Base-by-base conservation (phyloP, 2,888 invertebrate species). In the Trissolcus japonicus region DNA sequence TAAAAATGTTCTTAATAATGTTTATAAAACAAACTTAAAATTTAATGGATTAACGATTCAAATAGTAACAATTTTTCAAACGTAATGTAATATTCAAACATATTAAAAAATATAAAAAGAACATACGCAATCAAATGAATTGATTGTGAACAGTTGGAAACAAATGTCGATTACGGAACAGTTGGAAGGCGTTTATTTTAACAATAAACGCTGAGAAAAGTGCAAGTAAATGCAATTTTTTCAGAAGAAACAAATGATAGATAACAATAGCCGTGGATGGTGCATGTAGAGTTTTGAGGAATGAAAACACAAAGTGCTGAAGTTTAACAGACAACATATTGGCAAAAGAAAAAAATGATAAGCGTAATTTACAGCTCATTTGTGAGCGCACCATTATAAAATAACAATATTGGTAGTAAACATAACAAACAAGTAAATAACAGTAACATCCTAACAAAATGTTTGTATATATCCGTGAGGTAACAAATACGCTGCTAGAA, bases 201-300 rank as follows among this genome's bases (percentile, higher is more conserved):
- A 83, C 80, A 81, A 80, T 79, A 80, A 61, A 79, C 80, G 82
- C 81, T 79, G 77, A 80, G 72, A 83, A 81, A 74, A 78, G 53
- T 80, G 81, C 79, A 80, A 80, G 79, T 71, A 54, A 63, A 80
- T 82, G 82, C 59, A 59, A 62, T 25, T 25, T 61, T 41, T 66
- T 80, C 79, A 71, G 75, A 72, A 17, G 80, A 25, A 79, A 56
- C n/a, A 2, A 56, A 63, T 6, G 4, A 17, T 11, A 51, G 25
- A 53, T 21, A 74, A 62, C 57, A 62, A 63, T 14, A 19, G 46
- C n/a, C 29, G 53, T 46, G 17, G 35, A 51, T 57, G 57, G 41
- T 43, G 59, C 50, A 63, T 9, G 62, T 75, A 75, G 56, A 67
- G 35, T 62, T 74, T 60, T 56, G 1, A 9, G 25, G 4, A 9